phyloP scores from a whole-genome alignment of 2,113 vertebrate genomes.

The Ancistrus triradiatus region DNA sequence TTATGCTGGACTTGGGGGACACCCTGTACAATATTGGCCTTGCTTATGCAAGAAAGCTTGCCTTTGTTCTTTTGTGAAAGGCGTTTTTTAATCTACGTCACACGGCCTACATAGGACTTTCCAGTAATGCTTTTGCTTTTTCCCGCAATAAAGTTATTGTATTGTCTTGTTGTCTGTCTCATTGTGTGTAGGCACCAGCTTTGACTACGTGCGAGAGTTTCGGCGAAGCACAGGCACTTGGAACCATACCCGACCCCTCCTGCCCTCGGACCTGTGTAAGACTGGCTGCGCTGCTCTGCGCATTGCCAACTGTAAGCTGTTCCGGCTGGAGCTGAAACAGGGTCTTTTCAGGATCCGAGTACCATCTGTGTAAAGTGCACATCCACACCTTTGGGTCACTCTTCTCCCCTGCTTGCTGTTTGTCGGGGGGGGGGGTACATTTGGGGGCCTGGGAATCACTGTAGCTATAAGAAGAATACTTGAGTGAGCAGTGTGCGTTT shows the following conservation, averaged over 20 bases:
- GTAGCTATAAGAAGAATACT: neutral
- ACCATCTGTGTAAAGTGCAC: constrained; percentile 63
- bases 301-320: constrained; percentile 95
- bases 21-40: too few relatives aligned
- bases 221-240: constrained; percentile 91
- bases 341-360: constrained; percentile 87
- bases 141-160: too few relatives aligned
- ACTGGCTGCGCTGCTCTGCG: constrained; percentile 84
- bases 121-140: too few relatives aligned
- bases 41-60: too few relatives aligned
- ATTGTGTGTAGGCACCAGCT: constrained; percentile 76
- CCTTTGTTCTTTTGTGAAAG: too few relatives aligned
- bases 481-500: constrained; percentile 17
- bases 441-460: constrained; percentile 5
- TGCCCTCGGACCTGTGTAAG: constrained; percentile 84
- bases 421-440: neutral
- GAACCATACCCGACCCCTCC: constrained; percentile 87
- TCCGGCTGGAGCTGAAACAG: constrained; percentile 90
- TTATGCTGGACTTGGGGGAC: too few relatives aligned
- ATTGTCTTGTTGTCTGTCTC: neutral
- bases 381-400: neutral
- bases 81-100: too few relatives aligned
- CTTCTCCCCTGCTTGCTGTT: constrained; percentile 1
- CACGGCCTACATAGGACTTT: too few relatives aligned
- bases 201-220: constrained; percentile 95